Evolutionary conservation across 2,888 invertebrate genomes (phyloP).

Genomic region (Nebria salina): DNA sequence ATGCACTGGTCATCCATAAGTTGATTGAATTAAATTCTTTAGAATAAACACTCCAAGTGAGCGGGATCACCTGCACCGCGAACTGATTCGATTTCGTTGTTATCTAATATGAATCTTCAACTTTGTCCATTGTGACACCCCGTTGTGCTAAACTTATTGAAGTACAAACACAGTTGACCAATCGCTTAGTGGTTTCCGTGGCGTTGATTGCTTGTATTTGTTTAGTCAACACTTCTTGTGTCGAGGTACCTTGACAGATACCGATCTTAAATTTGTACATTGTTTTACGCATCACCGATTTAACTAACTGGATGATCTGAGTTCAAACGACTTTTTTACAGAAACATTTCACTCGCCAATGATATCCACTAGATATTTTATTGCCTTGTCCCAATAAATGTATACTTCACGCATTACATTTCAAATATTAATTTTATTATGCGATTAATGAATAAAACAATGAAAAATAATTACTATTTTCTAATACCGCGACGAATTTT

Average conservation of each 20-base stretch:
- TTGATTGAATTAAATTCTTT: not conserved
- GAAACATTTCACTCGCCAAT: too few species aligned
- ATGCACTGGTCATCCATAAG: not conserved
- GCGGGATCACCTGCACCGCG: not conserved
- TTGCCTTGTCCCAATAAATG: too few species aligned
- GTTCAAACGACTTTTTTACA: not conserved
- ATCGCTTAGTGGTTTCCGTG: not conserved
- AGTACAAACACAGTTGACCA: not conserved
- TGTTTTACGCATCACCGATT: not conserved
- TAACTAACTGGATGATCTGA: not conserved
- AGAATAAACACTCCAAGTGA: not conserved
- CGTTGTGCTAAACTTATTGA: not conserved
- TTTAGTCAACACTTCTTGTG: not conserved
- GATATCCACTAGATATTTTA: too few species aligned
- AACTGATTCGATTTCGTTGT: not conserved
- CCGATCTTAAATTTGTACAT: not conserved
- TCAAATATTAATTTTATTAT: too few species aligned
- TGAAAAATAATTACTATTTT: too few species aligned
- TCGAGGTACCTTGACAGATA: not conserved
- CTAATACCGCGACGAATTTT: too few species aligned
- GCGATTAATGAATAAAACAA: too few species aligned
- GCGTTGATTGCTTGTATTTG: not conserved
- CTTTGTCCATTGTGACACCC: not conserved
- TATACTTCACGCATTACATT: too few species aligned
- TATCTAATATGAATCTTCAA: not conserved